Base-by-base conservation (phyloP, 2,797 vertebrate genomes). In the Meda fulgida region DNA sequence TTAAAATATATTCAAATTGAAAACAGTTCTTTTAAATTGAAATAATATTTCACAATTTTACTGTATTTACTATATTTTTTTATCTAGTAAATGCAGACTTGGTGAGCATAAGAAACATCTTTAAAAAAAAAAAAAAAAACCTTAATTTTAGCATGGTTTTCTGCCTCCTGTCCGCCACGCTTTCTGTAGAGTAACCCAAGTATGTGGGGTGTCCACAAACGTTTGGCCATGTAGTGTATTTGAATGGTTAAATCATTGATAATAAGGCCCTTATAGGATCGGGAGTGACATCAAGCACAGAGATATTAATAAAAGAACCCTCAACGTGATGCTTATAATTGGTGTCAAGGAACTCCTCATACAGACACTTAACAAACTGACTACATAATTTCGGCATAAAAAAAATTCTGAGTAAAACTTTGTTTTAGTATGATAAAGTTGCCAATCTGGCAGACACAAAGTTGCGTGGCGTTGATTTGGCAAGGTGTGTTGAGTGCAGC, bases 241-340 rank as follows among this genome's bases (percentile, higher is more conserved):
- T 78, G 19, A 38, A 36, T 60, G 76, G 14, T 78, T 23, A 9
- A 8, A 53, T 76, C 21, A 26, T 91, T 91, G 18, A 93, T 0
- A 76, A 95, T 0, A 75, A 95, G 36, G 7, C 93, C 93, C n/a
- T 6, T 43, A 43, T 8, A 66, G 19, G 38, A 86, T 88, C 29
- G 13, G 58, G 6, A 40, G 8, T 29, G 5, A 92, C 77, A 0
- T 23, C 53, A 55, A 23, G 0, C 85, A 87, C 58, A 84, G 16
- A 40, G 79, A 73, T 1, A 92, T 85, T 80, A 93, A 26, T 77
- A 90, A 46, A 85, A 46, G 14, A 29, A 89, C 34, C 76, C 10
- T 80, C 81, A 90, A 85, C 16, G 3, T 82, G 34, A 60, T 66
- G 67, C 40, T 38, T 83, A 60, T 63, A 31, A 40, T 71, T 5